Percentiles rank a stretch among this genome's conserved stretches.
Conservation (phyloP, 2,113 vertebrate species). For the Solea senegalensis region DNA sequence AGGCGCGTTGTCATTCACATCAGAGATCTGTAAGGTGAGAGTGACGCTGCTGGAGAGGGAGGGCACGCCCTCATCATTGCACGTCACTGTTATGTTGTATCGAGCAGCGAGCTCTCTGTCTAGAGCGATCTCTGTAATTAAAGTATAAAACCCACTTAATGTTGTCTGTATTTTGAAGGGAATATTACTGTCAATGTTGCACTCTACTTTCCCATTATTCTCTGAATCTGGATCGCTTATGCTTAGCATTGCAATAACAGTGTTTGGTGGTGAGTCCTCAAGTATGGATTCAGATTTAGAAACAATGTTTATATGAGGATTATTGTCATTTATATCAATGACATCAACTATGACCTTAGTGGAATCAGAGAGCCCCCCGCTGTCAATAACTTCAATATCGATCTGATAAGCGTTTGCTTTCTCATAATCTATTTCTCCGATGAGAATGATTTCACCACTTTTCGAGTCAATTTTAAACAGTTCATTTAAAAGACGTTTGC, state of each 20-base stretch:
- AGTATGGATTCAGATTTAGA: conserved; percentile 60
- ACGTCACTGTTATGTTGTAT: too few species aligned
- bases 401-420: conserved; percentile 66
- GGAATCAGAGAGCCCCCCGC: conserved; percentile 66
- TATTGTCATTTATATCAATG: conserved; percentile 81
- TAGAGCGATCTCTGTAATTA: too few species aligned
- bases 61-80: too few species aligned
- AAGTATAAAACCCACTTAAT: too few species aligned
- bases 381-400: conserved; percentile 76
- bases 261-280: conserved; percentile 53
- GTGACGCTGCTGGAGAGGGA: conserved; percentile 62
- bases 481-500: conserved; percentile 35
- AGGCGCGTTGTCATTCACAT: conserved; percentile 78
- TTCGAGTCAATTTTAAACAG: conserved; percentile 73
- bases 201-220: too few species aligned
- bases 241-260: neutral
- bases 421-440: conserved; percentile 79
- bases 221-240: too few species aligned
- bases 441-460: conserved; percentile 70
- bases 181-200: too few species aligned
- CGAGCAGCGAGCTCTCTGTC: too few species aligned
- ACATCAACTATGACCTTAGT: conserved; percentile 78
- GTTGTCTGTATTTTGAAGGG: too few species aligned
- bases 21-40: conserved; percentile 70
- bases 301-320: conserved; percentile 71